Evolutionary conservation across 1,140 invertebrate species (phyloP), one percentile per base, ranked within the genome.

Genomic region (Steinernema feltiae): DNA sequence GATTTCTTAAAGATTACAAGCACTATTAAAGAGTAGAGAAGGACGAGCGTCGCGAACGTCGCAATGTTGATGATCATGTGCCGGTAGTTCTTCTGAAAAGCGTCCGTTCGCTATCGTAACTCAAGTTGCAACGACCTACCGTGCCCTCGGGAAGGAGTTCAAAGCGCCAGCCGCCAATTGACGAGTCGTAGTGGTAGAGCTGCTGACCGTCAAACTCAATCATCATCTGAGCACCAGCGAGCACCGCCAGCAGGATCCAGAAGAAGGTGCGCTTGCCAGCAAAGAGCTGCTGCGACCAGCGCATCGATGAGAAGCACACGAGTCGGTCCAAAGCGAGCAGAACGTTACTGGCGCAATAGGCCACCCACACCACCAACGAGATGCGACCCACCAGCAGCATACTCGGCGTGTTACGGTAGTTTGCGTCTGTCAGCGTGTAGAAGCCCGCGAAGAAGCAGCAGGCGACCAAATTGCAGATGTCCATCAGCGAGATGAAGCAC

Each of bases 401-500:
- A 21, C 53, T 63, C 7, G 53, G 53, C 3, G 53, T 63, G 53
- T 63, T 27, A 15, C 24, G 15, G 53, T n/a, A 63, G 24, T 7
- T 63, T 7, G 15, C 15, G 53, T 63, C 53, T 7, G 15, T n/a
- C 7, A 63, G 2, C 7, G 53, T 15, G 24, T 63, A 63, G 53
- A 63, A 63, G 53, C 53, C 53, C 7, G 53, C 53, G 53, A 63
- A 63, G 53, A 63, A 63, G 53, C 53, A 63, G 53, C 53, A 63
- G 12, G 53, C 53, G 12, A 21, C 24, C 7, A 63, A 15, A 21
- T 63, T 63, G 53, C 7, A 27, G 53, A 63, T 63, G 53, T 63
- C 53, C 53, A 63, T 15, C 2, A 63, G 12, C 53, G 53, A 63
- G 53, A 63, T 63, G 53, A 63, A 63, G 53, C 53, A 63, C 53